phyloP scores from a whole-genome alignment of 2,888 invertebrate genomes.

The Oscheius sp. region DNA sequence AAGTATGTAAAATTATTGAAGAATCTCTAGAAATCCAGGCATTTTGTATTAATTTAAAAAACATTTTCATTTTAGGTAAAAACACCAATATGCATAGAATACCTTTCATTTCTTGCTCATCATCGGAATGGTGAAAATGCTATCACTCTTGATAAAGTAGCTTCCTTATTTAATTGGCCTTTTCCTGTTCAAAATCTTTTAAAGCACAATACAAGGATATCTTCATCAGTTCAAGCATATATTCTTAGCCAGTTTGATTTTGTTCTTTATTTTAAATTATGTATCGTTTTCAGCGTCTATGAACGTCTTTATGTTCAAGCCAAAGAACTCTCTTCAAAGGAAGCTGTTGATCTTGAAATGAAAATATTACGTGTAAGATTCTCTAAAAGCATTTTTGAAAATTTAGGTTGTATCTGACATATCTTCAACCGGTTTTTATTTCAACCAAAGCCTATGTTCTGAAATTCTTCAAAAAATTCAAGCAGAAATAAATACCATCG shows the following conservation, averaged over 20 bases:
- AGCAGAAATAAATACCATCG: slow-evolving; percentile 32
- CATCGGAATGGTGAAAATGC: slow-evolving; percentile 29
- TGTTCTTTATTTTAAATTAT: background rate
- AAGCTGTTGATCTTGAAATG: slow-evolving; percentile 35
- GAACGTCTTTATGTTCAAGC: slow-evolving; percentile 13
- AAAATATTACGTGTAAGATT: slow-evolving; percentile 20
- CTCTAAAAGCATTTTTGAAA: background rate
- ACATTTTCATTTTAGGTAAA: background rate
- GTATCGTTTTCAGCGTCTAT: background rate
- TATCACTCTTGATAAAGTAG: slow-evolving; percentile 16
- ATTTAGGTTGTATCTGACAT: slow-evolving; percentile 34
- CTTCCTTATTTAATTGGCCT: slow-evolving; percentile 18
- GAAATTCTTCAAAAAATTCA: slow-evolving; percentile 15
- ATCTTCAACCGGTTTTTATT: slow-evolving; percentile 37
- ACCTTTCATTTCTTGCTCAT: slow-evolving; percentile 33
- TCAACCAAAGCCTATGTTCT: slow-evolving; percentile 21
- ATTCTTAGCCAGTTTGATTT: background rate
- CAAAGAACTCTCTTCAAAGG: slow-evolving; percentile 5
- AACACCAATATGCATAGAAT: slow-evolving; percentile 26
- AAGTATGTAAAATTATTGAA: background rate
- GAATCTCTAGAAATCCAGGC: background rate
- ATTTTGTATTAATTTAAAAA: background rate
- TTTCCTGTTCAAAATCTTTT: slow-evolving; percentile 4
- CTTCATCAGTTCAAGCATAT: background rate
- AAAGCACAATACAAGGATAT: slow-evolving; percentile 2